Base-by-base conservation (phyloP, 1,140 invertebrate species). In the Epicauta chinensis region DNA sequence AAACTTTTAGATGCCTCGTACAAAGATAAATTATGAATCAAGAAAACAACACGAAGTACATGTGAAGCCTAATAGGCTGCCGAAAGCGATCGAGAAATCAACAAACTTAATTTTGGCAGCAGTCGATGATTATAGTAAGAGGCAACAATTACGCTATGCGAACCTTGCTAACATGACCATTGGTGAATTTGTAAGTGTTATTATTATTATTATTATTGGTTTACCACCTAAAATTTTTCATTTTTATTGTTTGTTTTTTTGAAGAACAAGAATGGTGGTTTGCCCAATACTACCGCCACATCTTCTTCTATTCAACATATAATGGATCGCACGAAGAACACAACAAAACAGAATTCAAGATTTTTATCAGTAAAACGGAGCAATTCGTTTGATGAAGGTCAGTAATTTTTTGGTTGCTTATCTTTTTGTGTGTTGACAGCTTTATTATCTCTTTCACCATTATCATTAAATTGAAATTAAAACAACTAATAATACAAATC, bases 1-100 rank as follows among this genome's bases (percentile, higher is more conserved):
- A 45, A 29, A 47, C n/a, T 47, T 47, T 1, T 23, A 47, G 45
- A 47, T 47, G 45, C 45, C 45, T 35, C 45, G 45, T 14, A 47
- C 45, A n/a, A 47, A 47, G 23, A 37, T 16, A 37, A 47, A 16
- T 16, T 37, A 23, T 9, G 16, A 11, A 29, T 3, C n/a, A 23
- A 32, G n/a, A 47, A 17, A 47, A 9, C 1, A 2, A 11, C 5
- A 23, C 2, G 13, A n/a, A 38, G 31, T 12, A 12, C 6, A 1
- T 32, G 15, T n/a, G n/a, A n/a, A n/a, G n/a, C n/a, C n/a, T n/a
- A 46, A 16, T 7, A 12, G 13, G 11, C 12, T 14, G 13, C 10
- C 11, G 23, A 16, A n/a, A 11, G n/a, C 13, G 36, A 16, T 11
- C 16, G n/a, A 35, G 43, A 46, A 46, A 46, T 16, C 6, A 2